These are phyloP conservation scores for Typhlichthys subterraneus DNA, from an alignment of 2,797 vertebrate species.

Conservation along the genomic window DNA sequence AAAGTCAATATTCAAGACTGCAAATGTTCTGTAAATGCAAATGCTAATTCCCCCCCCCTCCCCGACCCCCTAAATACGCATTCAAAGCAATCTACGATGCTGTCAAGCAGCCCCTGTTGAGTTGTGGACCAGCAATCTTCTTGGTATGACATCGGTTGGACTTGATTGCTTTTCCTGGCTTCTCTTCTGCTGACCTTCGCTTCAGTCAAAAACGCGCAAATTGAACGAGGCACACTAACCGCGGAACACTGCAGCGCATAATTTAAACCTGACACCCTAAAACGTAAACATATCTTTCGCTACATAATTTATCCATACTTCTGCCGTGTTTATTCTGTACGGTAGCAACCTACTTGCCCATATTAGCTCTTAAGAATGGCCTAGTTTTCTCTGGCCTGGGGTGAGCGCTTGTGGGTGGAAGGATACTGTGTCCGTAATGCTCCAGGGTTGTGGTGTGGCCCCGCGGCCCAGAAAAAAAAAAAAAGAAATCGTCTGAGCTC, in stretches of 20 bases:
- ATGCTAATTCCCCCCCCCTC: background rate
- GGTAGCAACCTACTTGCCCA: slow-evolving; percentile 58
- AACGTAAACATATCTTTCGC: slow-evolving; percentile 69
- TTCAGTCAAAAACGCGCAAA: slow-evolving; percentile 63
- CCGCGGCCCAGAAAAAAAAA: slow-evolving; percentile 11
- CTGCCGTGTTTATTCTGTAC: slow-evolving; percentile 68
- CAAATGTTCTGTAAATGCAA: slow-evolving; percentile 50
- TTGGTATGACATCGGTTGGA: slow-evolving; percentile 61
- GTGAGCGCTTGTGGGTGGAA: slow-evolving; percentile 37
- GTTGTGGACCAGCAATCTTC: slow-evolving; percentile 53
- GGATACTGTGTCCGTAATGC: slow-evolving; percentile 41
- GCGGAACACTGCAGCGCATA: slow-evolving; percentile 58
- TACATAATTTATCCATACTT: slow-evolving; percentile 67
- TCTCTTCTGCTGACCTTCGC: slow-evolving; percentile 53
- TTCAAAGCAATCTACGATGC: slow-evolving; percentile 54
- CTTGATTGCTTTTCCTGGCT: slow-evolving; percentile 56
- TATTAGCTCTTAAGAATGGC: slow-evolving; percentile 42
- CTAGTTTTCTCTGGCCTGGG: slow-evolving; percentile 18
- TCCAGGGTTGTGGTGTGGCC: slow-evolving; percentile 39
- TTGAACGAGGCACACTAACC: slow-evolving; percentile 61
- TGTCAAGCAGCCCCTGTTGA: slow-evolving; percentile 56
- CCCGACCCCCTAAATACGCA: slow-evolving; percentile 25
- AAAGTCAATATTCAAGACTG: slow-evolving; percentile 23
- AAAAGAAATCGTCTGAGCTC: slow-evolving; percentile 36
- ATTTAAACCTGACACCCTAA: slow-evolving; percentile 74